Conservation (phyloP, 2,888 invertebrate species). For the Zaprionus bogoriensis region DNA sequence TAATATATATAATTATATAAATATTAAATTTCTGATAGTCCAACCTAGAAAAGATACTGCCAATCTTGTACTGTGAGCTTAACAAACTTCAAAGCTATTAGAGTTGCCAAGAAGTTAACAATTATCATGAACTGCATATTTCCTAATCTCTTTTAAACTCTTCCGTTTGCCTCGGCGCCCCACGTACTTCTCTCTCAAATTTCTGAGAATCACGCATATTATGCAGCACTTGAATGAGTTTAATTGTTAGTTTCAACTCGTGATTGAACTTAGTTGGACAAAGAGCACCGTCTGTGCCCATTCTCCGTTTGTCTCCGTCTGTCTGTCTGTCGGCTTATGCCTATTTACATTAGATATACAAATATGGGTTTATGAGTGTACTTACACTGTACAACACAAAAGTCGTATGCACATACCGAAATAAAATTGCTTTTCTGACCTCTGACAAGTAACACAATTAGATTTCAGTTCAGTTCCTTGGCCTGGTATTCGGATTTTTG, state of each 20-base stretch:
- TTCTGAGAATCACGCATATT: conserved; percentile 20
- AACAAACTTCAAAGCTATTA: too few species aligned
- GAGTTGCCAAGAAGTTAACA: too few species aligned
- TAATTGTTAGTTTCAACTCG: conserved; percentile 35
- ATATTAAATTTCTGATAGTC: too few species aligned
- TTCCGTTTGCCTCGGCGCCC: too few species aligned
- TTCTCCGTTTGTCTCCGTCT: not conserved
- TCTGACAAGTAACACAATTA: conserved; percentile 8
- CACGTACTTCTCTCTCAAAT: not conserved
- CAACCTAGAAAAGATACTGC: too few species aligned
- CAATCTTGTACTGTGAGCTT: too few species aligned
- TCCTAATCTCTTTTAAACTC: not conserved
- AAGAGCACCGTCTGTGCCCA: conserved; percentile 23
- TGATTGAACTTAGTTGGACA: conserved; percentile 45
- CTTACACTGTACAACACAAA: not conserved
- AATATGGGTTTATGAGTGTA: not conserved
- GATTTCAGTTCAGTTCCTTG: not conserved
- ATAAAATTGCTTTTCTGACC: conserved; percentile 19
- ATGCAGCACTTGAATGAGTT: conserved; percentile 40
- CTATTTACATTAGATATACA: conserved; percentile 4
- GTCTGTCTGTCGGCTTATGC: not conserved
- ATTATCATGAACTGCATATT: too few species aligned
- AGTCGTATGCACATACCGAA: conserved; percentile 4
- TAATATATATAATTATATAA: too few species aligned
- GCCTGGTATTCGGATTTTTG: not conserved